Evolutionary conservation across 1,140 invertebrate species (phyloP), one percentile per base, ranked within the genome.

Genomic region (Himalopsyche phryganea): DNA sequence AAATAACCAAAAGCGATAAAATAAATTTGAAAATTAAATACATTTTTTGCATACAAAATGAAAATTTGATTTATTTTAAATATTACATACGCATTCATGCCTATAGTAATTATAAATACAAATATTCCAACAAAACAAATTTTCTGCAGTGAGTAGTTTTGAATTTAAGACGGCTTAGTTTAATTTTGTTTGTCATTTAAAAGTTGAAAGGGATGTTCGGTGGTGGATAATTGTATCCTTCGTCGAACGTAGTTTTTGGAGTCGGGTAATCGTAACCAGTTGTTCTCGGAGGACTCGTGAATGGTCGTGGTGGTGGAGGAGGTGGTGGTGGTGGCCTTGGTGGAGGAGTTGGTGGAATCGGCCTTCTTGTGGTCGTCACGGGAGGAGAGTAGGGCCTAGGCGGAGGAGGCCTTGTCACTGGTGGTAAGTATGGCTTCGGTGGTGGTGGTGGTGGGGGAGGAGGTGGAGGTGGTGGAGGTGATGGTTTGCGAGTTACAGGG

Each of bases 241-340:
- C 28, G 7, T 15, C 18, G 6, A 36, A 47, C 6, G 47, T 47
- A 42, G 38, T 36, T 58, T 46, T 46, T 33, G 55, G 55, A n/a
- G 55, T 36, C 11, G 52, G 41, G 19, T 53, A 53, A 20, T 6
- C 11, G 44, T 53, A 53, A 10, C 50, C 50, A 3, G 50, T 53
- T 20, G 51, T 32, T 40, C 18, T 28, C 41, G 35, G 50, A 63
- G 60, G 2, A 54, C 53, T 15, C 48, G 14, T 28, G 23, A 5
- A 28, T 28, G 56, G 45, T n/a, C 49, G 57, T 19, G 57, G 51
- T 13, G 61, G 57, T 10, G 61, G 49, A 13, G 57, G 58, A 10
- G 56, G 58, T 10, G 64, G 51, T 4, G 63, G 61, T 2, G 61
- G 15, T 23, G 61, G 50, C 28, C 38, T 49, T 51, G 54, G 15